Evolutionary conservation across 2,888 invertebrate genomes (phyloP), one percentile per base, ranked within the genome.

Genomic region (Rapana venosa): DNA sequence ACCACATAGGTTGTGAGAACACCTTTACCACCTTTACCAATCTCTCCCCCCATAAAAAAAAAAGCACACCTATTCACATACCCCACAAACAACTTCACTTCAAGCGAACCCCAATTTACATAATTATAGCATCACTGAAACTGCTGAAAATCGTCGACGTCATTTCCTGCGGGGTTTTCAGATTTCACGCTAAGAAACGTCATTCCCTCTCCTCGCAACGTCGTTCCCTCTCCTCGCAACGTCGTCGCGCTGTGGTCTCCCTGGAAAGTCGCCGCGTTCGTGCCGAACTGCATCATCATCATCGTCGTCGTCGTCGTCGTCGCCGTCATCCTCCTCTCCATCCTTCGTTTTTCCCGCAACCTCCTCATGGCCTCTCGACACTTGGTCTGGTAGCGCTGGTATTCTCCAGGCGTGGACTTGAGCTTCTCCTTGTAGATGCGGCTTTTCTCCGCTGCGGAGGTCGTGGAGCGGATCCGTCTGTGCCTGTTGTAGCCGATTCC

Each of bases 361-460:
- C 86, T 86, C 61, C 86, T 30, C 86, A 86, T 86, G 66, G 86
- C 86, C 17, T 86, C 86, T 2, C 86, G 86, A 56, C 86, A 86
- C 66, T 86, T 61, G 13, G 20, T 58, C 86, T 86, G 86, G 86
- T 86, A 86, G 11, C 32, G 61, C 17, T 66, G 86, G 86, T 66
- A 86, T 20, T 58, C 86, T 66, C 86, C 86, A 8, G 86, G 86
- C 32, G 1, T 13, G 61, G 61, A 32, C 35, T 86, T 86, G 20
- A 86, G 86, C 22, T 32, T 61, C 86, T 86, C 86, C 35, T 66
- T 86, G 86, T 86, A 86, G 30, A 30, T 32, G 4, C 66, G 86
- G 35, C 81, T 26, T 30, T 22, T 83, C 81, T 83, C 47, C 26
- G 81, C 81, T 22, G 85, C 56, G 13, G 26, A 17, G n/a, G 85